phyloP scores from a whole-genome alignment of 2,888 invertebrate genomes.

The Lamellibrachia columna region DNA sequence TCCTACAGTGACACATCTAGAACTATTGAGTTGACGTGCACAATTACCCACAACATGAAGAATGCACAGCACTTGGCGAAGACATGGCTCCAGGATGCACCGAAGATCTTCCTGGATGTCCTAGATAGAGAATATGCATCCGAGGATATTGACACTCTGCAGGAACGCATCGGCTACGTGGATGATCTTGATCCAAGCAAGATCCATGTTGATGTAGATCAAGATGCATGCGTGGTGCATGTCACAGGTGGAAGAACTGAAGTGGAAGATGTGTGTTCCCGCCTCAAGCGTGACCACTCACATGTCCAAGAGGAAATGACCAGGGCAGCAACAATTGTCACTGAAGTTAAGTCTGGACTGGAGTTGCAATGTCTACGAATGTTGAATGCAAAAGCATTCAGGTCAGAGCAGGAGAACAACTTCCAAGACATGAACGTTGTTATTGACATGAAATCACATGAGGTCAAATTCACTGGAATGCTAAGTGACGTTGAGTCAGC shows the following conservation, averaged over 20 bases:
- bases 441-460: neutral
- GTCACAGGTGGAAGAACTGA: too few species aligned
- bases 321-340: neutral
- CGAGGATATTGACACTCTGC: too few species aligned
- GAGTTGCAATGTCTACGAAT: neutral
- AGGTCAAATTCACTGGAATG: neutral
- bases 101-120: slow-evolving; percentile 17
- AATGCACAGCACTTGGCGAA: slow-evolving; percentile 21
- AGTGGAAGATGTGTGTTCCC: too few species aligned
- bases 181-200: too few species aligned
- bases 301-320: neutral
- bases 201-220: too few species aligned
- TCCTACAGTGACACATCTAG: slow-evolving; percentile 13
- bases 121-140: neutral
- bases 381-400: neutral
- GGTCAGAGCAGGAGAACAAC: neutral
- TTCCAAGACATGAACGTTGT: neutral
- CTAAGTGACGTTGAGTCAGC: neutral
- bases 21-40: slow-evolving; percentile 20
- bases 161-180: neutral
- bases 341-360: slow-evolving; percentile 20
- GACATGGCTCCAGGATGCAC: slow-evolving; percentile 21
- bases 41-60: slow-evolving; percentile 13
- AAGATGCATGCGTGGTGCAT: neutral
- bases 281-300: too few species aligned